These are phyloP conservation scores for Eristalis tenax DNA, from an alignment of 2,888 invertebrate genomes.

Conservation along the genomic window DNA sequence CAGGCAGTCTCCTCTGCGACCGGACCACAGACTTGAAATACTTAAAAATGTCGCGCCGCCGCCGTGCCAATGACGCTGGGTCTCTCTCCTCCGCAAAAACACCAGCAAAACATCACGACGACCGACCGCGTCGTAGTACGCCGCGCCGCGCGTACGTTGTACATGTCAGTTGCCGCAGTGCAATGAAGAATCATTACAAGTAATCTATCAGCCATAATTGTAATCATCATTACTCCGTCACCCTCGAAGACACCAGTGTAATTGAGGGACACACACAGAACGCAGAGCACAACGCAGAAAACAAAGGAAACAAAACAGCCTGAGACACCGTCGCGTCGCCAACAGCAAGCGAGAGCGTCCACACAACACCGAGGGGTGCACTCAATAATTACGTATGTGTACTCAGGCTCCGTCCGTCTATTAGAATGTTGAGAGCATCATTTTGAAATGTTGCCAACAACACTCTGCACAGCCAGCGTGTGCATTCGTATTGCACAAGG, in stretches of 20 bases:
- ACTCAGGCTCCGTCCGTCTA: background rate
- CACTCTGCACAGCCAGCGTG: background rate
- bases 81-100: too few species aligned
- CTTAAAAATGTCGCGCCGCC: background rate
- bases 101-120: too few species aligned
- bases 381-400: background rate
- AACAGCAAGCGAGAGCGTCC: background rate
- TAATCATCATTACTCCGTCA: background rate
- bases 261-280: background rate
- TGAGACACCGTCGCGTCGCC: too few species aligned
- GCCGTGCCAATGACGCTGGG: background rate
- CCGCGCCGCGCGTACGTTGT: background rate
- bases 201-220: background rate
- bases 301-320: background rate
- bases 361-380: background rate
- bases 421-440: constrained; percentile 13
- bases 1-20: background rate
- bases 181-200: background rate
- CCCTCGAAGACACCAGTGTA: background rate
- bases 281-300: background rate
- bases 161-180: background rate
- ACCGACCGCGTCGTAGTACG: background rate
- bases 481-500: background rate
- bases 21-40: background rate
- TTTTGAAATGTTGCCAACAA: constrained; percentile 13